Evolutionary conservation across 1,140 invertebrate genomes (phyloP).

Genomic region (Harpegnathos saltator): DNA sequence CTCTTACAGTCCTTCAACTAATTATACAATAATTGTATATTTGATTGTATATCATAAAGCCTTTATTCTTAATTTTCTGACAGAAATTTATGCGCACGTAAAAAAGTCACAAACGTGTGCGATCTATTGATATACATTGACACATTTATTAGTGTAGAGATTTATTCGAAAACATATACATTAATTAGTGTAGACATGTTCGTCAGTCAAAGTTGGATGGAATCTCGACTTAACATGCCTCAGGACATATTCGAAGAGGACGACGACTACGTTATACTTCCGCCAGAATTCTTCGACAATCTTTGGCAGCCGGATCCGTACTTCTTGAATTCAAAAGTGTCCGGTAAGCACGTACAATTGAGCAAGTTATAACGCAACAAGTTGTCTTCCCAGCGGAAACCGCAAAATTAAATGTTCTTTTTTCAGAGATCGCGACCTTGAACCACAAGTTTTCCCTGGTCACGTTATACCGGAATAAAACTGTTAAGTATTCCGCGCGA

Average conservation of each 20-base stretch:
- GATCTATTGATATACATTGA: too few species aligned
- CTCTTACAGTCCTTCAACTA: too few species aligned
- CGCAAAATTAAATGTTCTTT: not conserved
- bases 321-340: constrained; percentile 94
- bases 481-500: constrained; percentile 91
- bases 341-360: constrained; percentile 87
- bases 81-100: too few species aligned
- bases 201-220: constrained; percentile 92
- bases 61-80: too few species aligned
- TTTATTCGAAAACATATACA: constrained; percentile 1
- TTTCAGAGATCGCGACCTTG: constrained; percentile 91
- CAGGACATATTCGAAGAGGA: constrained; percentile 91
- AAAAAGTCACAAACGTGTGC: too few species aligned
- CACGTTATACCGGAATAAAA: constrained; percentile 92
- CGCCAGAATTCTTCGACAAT: constrained; percentile 92
- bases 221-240: constrained; percentile 90
- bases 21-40: too few species aligned
- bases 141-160: not conserved
- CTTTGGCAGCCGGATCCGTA: constrained; percentile 95
- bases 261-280: constrained; percentile 92
- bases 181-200: constrained; percentile 92
- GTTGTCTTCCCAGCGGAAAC: too few species aligned
- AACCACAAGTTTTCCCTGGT: constrained; percentile 93
- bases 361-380: not conserved
- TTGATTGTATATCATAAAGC: too few species aligned